Base-by-base conservation (phyloP, 2,113 vertebrate genomes). In the Symphodus melops region DNA sequence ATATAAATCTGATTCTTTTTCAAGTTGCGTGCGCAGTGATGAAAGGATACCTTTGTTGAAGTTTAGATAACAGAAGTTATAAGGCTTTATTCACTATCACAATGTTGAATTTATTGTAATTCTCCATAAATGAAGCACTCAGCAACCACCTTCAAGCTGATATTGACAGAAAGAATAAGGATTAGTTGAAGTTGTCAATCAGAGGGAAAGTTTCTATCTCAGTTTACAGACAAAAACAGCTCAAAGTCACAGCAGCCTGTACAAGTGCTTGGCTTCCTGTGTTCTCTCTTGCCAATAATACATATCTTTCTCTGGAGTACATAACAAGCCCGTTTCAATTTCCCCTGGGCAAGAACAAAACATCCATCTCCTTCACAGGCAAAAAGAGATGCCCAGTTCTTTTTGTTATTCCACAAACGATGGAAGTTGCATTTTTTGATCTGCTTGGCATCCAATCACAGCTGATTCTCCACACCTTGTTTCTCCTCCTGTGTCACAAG, bases 91-190 rank as follows among this genome's bases (percentile, higher is more conserved):
- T 89, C 12, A 84, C 55, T 42, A 2, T 60, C 62, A 75, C 14
- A 63, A 36, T 56, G 51, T 77, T 85, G 65, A 62, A 79, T 81
- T 82, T 72, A 57, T 64, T 69, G 46, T 54, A 48, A 78, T 68
- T 72, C 42, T 55, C 68, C 79, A 73, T 69, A 82, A 85, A 86
- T 69, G 56, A 80, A 69, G 33, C 62, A 65, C 77, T 86, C 80
- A 87, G 84, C 88, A 89, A 70, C 79, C 86, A 87, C 86, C 87
- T 88, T 82, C 86, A 66, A 81, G 53, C 65, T 21, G 48, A 67
- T 89, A 74, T 79, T 70, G 28, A 72, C 58, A 53, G 36, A 48
- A 68, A 70, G 19, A 42, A 67, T 69, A 56, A 54, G 39, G 57
- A 84, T 78, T 60, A 67, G 41, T 23, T 51, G 53, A 52, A 58